A percentile compares a stretch with the other conserved stretches of the same genome.
Evolutionary conservation across 2,797 vertebrate species (phyloP).

Genomic region (Sebastes nivosus): DNA sequence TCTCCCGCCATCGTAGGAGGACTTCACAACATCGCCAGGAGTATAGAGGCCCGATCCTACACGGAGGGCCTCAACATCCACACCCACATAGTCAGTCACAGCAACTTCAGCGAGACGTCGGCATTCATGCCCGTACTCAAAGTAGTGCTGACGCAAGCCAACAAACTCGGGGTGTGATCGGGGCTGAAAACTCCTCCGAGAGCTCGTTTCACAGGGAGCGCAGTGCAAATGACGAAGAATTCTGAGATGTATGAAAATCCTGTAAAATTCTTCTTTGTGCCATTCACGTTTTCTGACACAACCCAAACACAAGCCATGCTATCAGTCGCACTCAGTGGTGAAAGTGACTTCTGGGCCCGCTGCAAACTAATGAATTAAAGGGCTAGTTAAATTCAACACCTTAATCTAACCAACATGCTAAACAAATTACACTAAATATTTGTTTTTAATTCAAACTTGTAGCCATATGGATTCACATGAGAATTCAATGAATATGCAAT

Average conservation of each 20-base stretch:
- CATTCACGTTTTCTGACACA: constrained; percentile 44
- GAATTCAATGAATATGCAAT: not conserved
- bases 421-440: not conserved
- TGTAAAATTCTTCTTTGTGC: constrained; percentile 43
- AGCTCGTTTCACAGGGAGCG: constrained; percentile 11
- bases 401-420: not conserved
- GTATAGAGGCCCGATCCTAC: constrained; percentile 90
- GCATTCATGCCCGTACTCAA: constrained; percentile 99
- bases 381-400: not conserved
- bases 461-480: not conserved
- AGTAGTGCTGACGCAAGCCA: constrained; percentile 96
- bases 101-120: constrained; percentile 99
- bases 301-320: constrained; percentile 72
- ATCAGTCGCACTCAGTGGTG: constrained; percentile 54
- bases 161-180: constrained; percentile 90
- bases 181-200: not conserved
- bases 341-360: constrained; percentile 37
- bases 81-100: constrained; percentile 96
- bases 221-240: constrained; percentile 15
- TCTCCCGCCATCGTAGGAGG: constrained; percentile 91
- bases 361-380: not conserved
- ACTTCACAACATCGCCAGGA: constrained; percentile 92
- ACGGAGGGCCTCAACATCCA: constrained; percentile 92
- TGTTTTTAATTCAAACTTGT: not conserved
- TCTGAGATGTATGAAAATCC: constrained; percentile 24